Conservation (phyloP, 2,888 invertebrate genomes). For the Neoitamus cyanurus region DNA sequence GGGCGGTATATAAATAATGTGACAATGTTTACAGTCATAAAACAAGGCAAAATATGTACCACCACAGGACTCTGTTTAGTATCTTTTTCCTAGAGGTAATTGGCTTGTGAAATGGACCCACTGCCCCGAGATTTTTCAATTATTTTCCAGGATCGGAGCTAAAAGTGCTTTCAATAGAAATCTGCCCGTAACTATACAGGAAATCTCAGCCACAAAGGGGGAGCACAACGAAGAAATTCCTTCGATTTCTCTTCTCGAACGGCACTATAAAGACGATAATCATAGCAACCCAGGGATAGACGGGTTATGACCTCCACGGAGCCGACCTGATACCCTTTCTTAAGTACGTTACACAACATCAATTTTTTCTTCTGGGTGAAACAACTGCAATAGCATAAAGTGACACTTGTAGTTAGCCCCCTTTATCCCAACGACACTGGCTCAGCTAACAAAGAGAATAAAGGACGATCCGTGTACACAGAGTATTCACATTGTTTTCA, state of each 20-base stretch:
- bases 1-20: too few species aligned
- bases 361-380: constrained; percentile 16
- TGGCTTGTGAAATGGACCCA: neutral
- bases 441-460: neutral
- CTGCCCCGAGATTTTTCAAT: neutral
- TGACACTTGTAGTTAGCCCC: constrained; percentile 29
- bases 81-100: neutral
- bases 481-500: neutral
- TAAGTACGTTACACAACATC: constrained; percentile 2
- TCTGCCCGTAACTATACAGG: neutral
- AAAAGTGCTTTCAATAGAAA: neutral
- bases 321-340: neutral
- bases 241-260: neutral
- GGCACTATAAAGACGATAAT: neutral
- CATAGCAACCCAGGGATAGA: neutral
- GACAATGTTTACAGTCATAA: too few species aligned
- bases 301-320: neutral
- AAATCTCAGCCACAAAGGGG: neutral
- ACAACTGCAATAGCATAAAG: constrained; percentile 18
- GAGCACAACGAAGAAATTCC: neutral
- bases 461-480: neutral
- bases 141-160: neutral
- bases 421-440: neutral
- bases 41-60: neutral
- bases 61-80: neutral